phyloP scores from a whole-genome alignment of 1,140 invertebrate genomes.

The Aphis craccivora region DNA sequence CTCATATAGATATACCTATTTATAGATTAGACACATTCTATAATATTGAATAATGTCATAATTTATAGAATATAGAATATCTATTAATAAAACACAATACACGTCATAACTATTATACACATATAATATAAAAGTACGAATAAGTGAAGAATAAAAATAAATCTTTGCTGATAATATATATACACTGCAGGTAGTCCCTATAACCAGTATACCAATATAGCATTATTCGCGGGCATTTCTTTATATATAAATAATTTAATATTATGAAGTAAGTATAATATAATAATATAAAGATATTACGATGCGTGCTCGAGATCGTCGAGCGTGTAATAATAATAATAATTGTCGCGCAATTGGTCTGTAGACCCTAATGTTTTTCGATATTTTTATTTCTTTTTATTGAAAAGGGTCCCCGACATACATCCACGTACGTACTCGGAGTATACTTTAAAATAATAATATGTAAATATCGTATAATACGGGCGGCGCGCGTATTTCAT shows the following conservation, averaged over 20 bases:
- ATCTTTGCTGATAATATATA: neutral
- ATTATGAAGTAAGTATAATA: neutral
- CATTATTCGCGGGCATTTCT: neutral
- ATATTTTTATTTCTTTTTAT: constrained; percentile 46
- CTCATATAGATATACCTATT: neutral
- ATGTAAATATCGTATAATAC: constrained; percentile 27
- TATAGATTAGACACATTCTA: too few species aligned
- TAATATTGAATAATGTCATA: neutral
- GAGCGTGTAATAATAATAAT: constrained; percentile 24
- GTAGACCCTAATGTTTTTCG: constrained; percentile 25
- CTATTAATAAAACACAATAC: neutral
- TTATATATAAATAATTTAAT: neutral
- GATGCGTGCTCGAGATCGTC: neutral
- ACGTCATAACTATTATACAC: neutral
- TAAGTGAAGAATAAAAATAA: neutral
- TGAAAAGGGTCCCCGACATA: constrained; percentile 16
- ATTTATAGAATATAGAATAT: neutral
- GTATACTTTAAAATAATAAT: neutral
- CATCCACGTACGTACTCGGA: neutral
- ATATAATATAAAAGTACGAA: neutral
- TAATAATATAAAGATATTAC: neutral
- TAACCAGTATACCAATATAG: neutral
- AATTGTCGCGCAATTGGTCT: constrained; percentile 42
- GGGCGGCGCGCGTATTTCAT: neutral
- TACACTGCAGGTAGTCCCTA: neutral